A percentile compares a stretch with the other conserved stretches of the same genome.
phyloP scores from a whole-genome alignment of 2,888 invertebrate genomes.

The Pyralis farinalis region DNA sequence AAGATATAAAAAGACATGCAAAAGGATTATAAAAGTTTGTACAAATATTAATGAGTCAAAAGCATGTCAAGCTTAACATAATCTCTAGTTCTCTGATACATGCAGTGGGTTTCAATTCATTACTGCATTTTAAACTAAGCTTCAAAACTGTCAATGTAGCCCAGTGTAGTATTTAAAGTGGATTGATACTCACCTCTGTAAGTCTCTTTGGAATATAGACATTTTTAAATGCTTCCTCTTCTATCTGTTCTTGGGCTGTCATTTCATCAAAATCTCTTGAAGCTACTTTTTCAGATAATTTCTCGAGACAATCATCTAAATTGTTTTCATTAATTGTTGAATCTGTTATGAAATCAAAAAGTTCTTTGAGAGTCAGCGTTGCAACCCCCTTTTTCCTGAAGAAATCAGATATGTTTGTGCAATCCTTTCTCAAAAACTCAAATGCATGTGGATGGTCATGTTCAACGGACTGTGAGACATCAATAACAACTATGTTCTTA shows the following conservation, averaged over 20 bases:
- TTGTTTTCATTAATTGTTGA: slow-evolving; percentile 90
- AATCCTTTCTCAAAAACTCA: slow-evolving; percentile 97
- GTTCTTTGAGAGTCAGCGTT: slow-evolving; percentile 93
- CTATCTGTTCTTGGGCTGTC: slow-evolving; percentile 88
- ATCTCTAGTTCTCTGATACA: no score
- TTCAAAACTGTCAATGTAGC: no score
- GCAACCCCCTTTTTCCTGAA: slow-evolving; percentile 94
- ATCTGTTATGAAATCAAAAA: slow-evolving; percentile 98
- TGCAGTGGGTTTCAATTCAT: no score
- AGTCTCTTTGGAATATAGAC: slow-evolving; percentile 96
- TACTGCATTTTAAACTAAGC: no score
- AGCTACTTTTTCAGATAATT: slow-evolving; percentile 85
- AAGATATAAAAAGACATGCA: no score
- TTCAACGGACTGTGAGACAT: slow-evolving; percentile 99
- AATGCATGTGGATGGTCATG: slow-evolving; percentile 98
- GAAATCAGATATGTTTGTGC: slow-evolving; percentile 94
- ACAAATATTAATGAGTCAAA: no score
- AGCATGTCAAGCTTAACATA: no score
- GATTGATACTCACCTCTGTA: slow-evolving; percentile 89
- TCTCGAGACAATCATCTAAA: slow-evolving; percentile 90
- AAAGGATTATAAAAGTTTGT: no score
- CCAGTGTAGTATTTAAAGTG: no score
- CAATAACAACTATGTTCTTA: slow-evolving; percentile 94
- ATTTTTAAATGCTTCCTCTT: slow-evolving; percentile 96
- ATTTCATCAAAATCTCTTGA: slow-evolving; percentile 83